Evolutionary conservation across 2,888 invertebrate species (phyloP), one percentile per base, ranked within the genome.

Genomic region (Parnassius mnemosyne): DNA sequence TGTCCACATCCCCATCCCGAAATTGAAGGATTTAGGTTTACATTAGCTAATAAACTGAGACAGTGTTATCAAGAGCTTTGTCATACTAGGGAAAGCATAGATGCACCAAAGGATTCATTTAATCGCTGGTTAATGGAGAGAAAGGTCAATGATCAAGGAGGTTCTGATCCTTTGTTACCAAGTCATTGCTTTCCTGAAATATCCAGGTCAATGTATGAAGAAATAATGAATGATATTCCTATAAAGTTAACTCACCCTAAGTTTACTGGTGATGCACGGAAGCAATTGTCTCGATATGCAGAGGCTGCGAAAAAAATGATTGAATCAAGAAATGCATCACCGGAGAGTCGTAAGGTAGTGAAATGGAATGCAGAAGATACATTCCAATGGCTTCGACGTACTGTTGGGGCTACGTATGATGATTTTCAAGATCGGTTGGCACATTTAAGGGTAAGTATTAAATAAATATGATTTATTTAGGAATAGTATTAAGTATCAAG

Each of bases 341-440:
- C 97, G 0, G 98, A 98, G 81, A 97, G 98, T 78, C 93, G 99
- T 67, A 99, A 99, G 89, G 96, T 98, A 12, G 98, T 99, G 0
- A 99, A 98, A 83, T 99, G 99, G 99, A 98, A 98, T 90, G 98
- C 98, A 0, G 98, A 99, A 79, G 98, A 99, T 75, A 98, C 98
- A 34, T 98, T 99, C 85, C 97, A 97, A 73, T 99, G 98, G 98
- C 84, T 99, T 57, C 93, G 98, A 79, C 94, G 96, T 77, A 98
- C 98, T 10, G 96, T 97, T 43, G 98, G 97, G 60, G 98, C 98
- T 11, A 97, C 97, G 2, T 98, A 97, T 84, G 97, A 98, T 84
- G 97, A 98, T 84, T 98, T 97, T 83, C 95, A 96, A 91, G 97
- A 94, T 70, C 93, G 98, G 75, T 88, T 99, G 66, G 95, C 96